A percentile compares a stretch with the other conserved stretches of the same genome.
Evolutionary conservation across 2,888 invertebrate species (phyloP).

Genomic region (Drosophila ustulata): DNA sequence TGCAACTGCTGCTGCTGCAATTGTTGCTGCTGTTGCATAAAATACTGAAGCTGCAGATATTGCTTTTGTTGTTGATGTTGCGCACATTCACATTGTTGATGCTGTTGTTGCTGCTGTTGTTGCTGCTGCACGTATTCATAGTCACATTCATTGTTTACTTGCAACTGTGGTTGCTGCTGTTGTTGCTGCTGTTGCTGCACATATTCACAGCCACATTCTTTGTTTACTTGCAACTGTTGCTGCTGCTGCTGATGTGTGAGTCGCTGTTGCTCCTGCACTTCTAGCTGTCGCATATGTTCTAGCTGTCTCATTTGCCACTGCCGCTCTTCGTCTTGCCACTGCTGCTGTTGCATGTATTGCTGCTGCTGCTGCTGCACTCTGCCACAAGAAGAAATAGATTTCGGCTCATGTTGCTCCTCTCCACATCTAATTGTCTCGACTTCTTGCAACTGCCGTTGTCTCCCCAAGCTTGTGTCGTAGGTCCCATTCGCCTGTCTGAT

Average conservation of each 20-base stretch:
- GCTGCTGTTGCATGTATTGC: background rate
- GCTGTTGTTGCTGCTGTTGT: constrained; percentile 1
- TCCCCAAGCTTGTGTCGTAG: background rate
- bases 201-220: background rate
- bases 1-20: constrained; percentile 7
- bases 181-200: background rate
- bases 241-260: background rate
- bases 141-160: background rate
- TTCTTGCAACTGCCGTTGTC: background rate
- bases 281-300: background rate
- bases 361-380: background rate
- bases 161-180: background rate
- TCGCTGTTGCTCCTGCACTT: background rate
- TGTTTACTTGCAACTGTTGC: background rate
- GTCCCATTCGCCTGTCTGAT: background rate
- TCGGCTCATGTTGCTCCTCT: background rate
- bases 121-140: background rate
- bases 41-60: background rate
- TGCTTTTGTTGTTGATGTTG: constrained; percentile 12
- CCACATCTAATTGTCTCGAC: background rate
- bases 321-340: background rate
- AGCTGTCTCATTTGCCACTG: background rate
- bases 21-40: background rate
- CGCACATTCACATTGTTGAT: background rate
- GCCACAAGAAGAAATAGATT: background rate